Conservation (phyloP, 2,888 invertebrate species). For the Brenthis daphne region DNA sequence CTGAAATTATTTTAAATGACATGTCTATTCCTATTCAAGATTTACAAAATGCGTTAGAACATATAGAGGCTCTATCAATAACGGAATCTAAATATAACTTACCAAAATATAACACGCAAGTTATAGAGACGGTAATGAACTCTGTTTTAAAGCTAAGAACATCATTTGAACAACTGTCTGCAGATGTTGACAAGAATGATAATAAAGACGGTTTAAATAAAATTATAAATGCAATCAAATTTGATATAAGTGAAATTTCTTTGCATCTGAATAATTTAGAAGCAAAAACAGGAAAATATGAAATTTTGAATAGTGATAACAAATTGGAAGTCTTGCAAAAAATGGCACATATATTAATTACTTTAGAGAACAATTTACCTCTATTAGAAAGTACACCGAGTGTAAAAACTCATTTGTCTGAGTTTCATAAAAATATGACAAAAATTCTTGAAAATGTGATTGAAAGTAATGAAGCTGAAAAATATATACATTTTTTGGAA, state of each 20-base stretch:
- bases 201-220: conserved; percentile 58
- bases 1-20: conserved; percentile 66
- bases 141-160: conserved; percentile 84
- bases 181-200: conserved; percentile 53
- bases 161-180: conserved; percentile 77
- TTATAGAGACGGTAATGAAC: conserved; percentile 84
- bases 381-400: conserved; percentile 56
- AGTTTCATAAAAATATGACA: conserved; percentile 78
- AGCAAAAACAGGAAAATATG: conserved; percentile 61
- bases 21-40: conserved; percentile 77
- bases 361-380: conserved; percentile 67
- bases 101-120: conserved; percentile 79
- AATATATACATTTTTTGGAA: conserved; percentile 67
- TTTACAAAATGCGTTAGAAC: conserved; percentile 72
- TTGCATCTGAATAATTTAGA: conserved; percentile 59
- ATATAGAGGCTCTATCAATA: conserved; percentile 76
- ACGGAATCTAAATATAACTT: conserved; percentile 71
- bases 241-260: conserved; percentile 64
- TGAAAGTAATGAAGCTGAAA: conserved; percentile 71
- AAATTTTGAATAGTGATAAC: conserved; percentile 70
- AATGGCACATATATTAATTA: conserved; percentile 73
- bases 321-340: conserved; percentile 70
- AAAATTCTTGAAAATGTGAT: conserved; percentile 82
- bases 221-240: conserved; percentile 58
- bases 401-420: conserved; percentile 58